Conservation (phyloP, 2,797 vertebrate genomes). For the Alexandromys oeconomus region DNA sequence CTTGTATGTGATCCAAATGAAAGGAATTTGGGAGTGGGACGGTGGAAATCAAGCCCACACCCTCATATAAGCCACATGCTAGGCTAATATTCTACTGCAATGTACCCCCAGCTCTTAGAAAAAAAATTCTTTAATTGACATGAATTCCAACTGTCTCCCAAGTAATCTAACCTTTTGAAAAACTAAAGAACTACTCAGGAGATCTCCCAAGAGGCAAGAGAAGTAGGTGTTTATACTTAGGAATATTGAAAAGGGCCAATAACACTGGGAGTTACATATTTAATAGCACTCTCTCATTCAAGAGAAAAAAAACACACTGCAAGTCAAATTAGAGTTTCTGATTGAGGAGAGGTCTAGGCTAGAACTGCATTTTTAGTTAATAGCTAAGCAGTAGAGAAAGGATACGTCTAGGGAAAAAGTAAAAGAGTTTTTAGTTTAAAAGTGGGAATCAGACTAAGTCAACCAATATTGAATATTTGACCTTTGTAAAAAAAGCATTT, state of each 20-base stretch:
- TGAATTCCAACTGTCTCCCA: neutral
- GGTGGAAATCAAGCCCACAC: neutral
- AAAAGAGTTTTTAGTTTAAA: neutral
- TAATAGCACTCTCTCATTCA: neutral
- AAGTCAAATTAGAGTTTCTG: slow-evolving; percentile 3
- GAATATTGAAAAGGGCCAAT: neutral
- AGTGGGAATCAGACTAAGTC: neutral
- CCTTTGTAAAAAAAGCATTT: neutral
- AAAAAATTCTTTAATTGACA: neutral
- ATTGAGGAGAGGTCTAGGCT: neutral
- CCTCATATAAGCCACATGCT: neutral
- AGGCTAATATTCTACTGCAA: neutral
- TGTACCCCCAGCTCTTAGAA: neutral
- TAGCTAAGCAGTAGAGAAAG: neutral
- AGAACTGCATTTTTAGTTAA: neutral
- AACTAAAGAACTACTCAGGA: neutral
- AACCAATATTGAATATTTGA: neutral
- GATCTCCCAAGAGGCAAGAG: neutral
- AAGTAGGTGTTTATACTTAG: slow-evolving; percentile 2
- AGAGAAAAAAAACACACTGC: neutral
- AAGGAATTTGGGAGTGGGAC: neutral
- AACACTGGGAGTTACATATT: neutral
- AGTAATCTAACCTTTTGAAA: neutral
- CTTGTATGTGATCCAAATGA: neutral
- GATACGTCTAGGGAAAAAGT: neutral